Percentiles rank a stretch among this genome's conserved stretches.
Evolutionary conservation across 2,113 vertebrate genomes (phyloP).

Genomic region (Chamaea fasciata): DNA sequence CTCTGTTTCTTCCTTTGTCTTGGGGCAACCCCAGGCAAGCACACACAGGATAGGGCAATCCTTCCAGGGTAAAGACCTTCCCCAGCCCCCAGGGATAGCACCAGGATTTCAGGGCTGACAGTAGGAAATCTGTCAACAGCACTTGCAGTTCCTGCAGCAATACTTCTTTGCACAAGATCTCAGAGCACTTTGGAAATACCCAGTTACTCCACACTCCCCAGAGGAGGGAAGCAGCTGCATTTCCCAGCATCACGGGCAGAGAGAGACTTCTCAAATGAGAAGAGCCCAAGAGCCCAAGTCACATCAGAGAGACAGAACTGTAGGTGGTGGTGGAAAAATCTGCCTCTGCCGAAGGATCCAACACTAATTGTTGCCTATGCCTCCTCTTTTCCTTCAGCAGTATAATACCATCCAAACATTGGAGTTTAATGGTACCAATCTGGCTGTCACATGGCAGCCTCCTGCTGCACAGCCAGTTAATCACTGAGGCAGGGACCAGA

Average conservation of each 20-base stretch:
- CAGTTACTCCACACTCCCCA: background rate
- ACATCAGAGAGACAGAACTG: background rate
- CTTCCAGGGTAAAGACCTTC: background rate
- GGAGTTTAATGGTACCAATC: background rate
- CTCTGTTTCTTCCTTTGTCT: fast-evolving
- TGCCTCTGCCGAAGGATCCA: background rate
- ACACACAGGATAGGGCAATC: background rate
- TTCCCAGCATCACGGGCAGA: background rate
- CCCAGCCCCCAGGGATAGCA: background rate
- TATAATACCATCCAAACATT: fast-evolving
- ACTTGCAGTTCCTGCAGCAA: background rate
- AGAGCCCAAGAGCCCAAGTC: background rate
- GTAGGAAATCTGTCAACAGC: background rate
- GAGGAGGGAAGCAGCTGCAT: background rate
- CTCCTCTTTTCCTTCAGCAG: background rate
- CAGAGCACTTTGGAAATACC: background rate
- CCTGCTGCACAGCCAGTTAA: background rate
- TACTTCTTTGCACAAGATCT: background rate
- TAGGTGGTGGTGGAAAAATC: background rate
- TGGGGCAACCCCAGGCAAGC: background rate
- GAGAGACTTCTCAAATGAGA: background rate
- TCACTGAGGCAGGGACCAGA: background rate
- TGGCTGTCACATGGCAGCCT: background rate
- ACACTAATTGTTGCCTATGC: background rate
- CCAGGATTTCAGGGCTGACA: background rate